These are phyloP conservation scores for Conomelus anceps DNA, from an alignment of 2,888 invertebrate genomes.

Conservation along the genomic window DNA sequence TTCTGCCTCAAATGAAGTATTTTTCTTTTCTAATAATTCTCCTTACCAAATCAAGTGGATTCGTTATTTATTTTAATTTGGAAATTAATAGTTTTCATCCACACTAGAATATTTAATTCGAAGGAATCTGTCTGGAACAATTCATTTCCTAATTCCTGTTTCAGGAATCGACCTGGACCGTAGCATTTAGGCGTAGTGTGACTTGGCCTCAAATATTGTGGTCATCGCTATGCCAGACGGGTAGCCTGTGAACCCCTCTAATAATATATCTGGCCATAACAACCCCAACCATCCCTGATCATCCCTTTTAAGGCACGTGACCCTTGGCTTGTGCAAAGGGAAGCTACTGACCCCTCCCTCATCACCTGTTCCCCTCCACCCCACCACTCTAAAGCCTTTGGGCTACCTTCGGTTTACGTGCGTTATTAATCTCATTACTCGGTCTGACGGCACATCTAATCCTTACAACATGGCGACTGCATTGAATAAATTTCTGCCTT, in stretches of 20 bases:
- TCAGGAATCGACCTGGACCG: not conserved
- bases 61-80: no score
- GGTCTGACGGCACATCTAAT: not conserved
- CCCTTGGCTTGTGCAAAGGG: not conserved
- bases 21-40: no score
- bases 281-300: not conserved
- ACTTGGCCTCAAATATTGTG: not conserved
- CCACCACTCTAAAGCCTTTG: not conserved
- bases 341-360: not conserved
- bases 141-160: not conserved
- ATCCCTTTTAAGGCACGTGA: not conserved
- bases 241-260: not conserved
- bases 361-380: not conserved
- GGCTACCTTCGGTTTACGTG: not conserved
- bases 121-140: no score
- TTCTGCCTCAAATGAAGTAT: no score
- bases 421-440: not conserved
- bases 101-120: no score
- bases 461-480: not conserved
- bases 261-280: not conserved
- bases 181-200: not conserved
- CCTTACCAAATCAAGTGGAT: no score
- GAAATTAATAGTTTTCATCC: no score
- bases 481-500: not conserved
- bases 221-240: not conserved